Evolutionary conservation across 2,888 invertebrate species (phyloP).

Genomic region (Cephus runcator): DNA sequence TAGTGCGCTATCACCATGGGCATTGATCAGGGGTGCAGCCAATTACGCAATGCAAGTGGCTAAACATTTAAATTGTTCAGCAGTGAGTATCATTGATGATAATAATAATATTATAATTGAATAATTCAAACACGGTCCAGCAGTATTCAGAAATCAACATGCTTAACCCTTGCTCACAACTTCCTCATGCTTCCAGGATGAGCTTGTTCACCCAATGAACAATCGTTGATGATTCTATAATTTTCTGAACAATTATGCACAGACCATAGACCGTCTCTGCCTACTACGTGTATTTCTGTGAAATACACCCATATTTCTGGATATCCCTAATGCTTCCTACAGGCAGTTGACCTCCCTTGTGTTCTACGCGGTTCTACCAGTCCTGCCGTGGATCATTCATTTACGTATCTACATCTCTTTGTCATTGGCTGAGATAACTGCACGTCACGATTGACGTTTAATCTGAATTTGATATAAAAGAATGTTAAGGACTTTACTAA

Average conservation of each 20-base stretch:
- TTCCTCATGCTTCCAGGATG: neutral
- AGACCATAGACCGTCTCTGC: no score
- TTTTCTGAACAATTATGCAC: no score
- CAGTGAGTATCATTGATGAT: constrained; percentile 62
- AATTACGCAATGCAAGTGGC: constrained; percentile 88
- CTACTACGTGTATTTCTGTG: no score
- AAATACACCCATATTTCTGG: neutral
- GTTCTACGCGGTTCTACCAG: neutral
- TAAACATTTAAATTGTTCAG: constrained; percentile 86
- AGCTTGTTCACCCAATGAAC: neutral
- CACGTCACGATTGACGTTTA: neutral
- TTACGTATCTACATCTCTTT: neutral
- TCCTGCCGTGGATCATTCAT: neutral
- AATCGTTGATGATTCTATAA: no score
- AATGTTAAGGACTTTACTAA: neutral
- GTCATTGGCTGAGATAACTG: neutral
- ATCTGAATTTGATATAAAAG: neutral
- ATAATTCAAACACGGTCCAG: neutral
- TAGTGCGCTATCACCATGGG: constrained; percentile 90
- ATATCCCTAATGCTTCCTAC: neutral
- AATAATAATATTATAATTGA: neutral
- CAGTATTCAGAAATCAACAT: neutral
- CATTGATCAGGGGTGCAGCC: constrained; percentile 68
- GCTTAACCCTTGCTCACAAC: neutral
- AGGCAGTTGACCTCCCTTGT: neutral